Evolutionary conservation across 2,113 vertebrate genomes (phyloP), one percentile per base, ranked within the genome.

Genomic region (Sorex araneus): DNA sequence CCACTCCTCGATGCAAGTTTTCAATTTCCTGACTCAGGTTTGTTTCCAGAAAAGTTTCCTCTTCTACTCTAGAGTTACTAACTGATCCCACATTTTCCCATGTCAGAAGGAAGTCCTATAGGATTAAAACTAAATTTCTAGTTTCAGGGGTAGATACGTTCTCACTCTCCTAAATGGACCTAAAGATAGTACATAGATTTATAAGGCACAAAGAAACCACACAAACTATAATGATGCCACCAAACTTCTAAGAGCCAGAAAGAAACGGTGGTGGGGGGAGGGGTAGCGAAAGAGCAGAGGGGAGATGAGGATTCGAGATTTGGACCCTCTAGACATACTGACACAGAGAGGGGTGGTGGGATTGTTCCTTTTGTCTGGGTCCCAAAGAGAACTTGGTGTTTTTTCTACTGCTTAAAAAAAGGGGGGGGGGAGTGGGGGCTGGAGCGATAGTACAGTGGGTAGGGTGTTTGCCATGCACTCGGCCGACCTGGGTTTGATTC

Each of bases 71-170:
- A 54, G 54, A 12, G 18, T 54, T 54, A 79, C 50, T 40, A 83
- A 36, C 23, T 32, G 30, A 21, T 34, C 18, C 23, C 18, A n/a
- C 70, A 76, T 50, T 90, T 89, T 67, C 73, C 6, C 84, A 8
- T 63, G 15, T 89, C 19, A 25, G n/a, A 16, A 1, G 23, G 75
- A 21, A 81, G 8, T 28, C 40, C 40, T 82, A 21, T 7, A 10
- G 28, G 23, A 66, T 64, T 57, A 82, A 89, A 45, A 76, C 75
- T 91, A 40, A 82, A 70, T 64, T 76, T 71, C 50, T 92, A 69
- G 64, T 89, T 87, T 77, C 8, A 71, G 18, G 6, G 32, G 45
- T 77, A 15, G 81, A 77, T 28, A 89, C 2, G 6, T 66, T 79
- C 25, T 71, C 57, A 69, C 21, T 71, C 18, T 16, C 6, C 32